Conservation (phyloP, 2,797 vertebrate genomes). For the Malurus splendens region DNA sequence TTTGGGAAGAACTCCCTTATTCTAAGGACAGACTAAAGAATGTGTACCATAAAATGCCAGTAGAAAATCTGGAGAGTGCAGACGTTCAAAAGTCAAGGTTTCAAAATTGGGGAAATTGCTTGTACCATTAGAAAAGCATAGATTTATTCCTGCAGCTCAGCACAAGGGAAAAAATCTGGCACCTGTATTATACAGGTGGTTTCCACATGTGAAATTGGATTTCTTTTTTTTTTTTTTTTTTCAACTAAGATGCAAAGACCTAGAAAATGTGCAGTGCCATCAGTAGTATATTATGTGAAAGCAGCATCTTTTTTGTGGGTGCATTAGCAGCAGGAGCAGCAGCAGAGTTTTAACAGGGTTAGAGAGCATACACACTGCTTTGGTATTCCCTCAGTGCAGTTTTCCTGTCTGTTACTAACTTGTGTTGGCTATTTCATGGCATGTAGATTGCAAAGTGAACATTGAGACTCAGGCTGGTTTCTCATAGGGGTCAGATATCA, state of each 20-base stretch:
- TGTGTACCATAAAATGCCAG: neutral
- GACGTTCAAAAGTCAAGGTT: neutral
- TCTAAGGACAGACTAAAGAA: neutral
- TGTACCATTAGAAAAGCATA: neutral
- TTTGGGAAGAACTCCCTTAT: neutral
- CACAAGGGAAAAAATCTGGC: neutral
- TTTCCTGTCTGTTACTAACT: neutral
- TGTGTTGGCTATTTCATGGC: neutral
- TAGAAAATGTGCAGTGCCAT: neutral
- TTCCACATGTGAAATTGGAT: neutral
- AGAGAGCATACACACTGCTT: neutral
- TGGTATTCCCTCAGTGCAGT: neutral
- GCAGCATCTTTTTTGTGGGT: neutral
- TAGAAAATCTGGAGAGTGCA: neutral
- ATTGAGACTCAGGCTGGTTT: neutral
- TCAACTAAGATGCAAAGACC: neutral
- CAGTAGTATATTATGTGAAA: conserved; percentile 11
- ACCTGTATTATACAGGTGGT: neutral
- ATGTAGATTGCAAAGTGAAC: neutral
- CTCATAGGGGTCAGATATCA: neutral
- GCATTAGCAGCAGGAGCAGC: neutral
- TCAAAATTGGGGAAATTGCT: neutral
- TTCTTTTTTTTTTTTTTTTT: neutral
- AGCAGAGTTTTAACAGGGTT: conserved; percentile 10
- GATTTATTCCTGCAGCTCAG: neutral